phyloP scores from a whole-genome alignment of 2,888 invertebrate species.

The Eupithecia vulgata region DNA sequence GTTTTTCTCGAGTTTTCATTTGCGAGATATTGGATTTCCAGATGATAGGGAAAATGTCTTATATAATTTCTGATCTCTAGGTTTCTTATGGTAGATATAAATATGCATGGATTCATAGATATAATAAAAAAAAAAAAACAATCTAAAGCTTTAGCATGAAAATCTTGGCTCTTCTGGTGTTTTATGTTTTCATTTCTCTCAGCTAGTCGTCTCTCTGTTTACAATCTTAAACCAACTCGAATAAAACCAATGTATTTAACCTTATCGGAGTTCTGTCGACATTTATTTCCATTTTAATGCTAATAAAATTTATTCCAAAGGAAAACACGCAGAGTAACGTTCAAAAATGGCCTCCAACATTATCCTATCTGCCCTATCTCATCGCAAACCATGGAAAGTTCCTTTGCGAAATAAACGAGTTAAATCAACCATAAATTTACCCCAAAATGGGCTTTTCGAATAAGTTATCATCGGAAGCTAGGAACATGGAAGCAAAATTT shows the following conservation, averaged over 20 bases:
- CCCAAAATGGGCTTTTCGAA: conserved; percentile 70
- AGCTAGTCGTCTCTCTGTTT: neutral
- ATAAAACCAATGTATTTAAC: conserved; percentile 16
- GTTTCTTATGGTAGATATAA: neutral
- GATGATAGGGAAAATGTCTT: conserved; percentile 37
- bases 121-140: too few relatives aligned
- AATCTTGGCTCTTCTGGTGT: neutral
- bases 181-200: neutral
- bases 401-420: conserved; percentile 70
- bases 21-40: conserved; percentile 45
- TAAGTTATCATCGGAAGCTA: conserved; percentile 78
- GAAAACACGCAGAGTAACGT: conserved; percentile 41
- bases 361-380: conserved; percentile 58
- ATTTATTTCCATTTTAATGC: conserved; percentile 32
- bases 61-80: conserved; percentile 27
- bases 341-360: conserved; percentile 49
- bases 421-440: conserved; percentile 76
- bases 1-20: conserved; percentile 43
- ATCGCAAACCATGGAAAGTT: conserved; percentile 61
- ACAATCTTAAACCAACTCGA: conserved; percentile 13
- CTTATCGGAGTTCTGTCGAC: conserved; percentile 23
- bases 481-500: conserved; percentile 64
- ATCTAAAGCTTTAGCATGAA: too few relatives aligned
- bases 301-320: conserved; percentile 38
- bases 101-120: neutral